Base-by-base conservation (phyloP, 1,140 invertebrate genomes). In the Capitella teleta region DNA sequence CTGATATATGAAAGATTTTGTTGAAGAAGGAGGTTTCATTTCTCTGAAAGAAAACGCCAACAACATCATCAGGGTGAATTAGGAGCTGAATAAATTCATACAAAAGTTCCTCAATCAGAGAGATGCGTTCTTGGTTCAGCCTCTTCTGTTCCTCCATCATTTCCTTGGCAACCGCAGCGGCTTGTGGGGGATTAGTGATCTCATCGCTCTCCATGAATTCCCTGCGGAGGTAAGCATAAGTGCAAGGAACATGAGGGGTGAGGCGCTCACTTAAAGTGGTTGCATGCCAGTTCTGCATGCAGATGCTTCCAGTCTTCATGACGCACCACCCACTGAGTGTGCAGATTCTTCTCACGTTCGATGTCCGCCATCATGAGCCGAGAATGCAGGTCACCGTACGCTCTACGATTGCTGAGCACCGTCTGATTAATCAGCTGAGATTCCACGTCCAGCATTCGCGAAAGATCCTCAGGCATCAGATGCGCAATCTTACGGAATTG, bases 401-500 rank as follows among this genome's bases (percentile, higher is more conserved):
- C 61, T 47, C 63, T 38, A 42, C 58, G 10, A 54, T 73, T 67
- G 54, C 62, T 66, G 38, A 70, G 46, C 40, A 69, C 57, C 18
- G 65, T 63, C 53, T 70, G 67, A 49, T 73, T 68, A 23, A 73
- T 63, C 46, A 67, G 64, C 61, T 69, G 68, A 32, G 66, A 62
- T 41, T 69, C 66, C 40, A 53, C 61, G 45, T 72, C 69, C 48
- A 70, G 37, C 23, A 65, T 59, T 37, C 63, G 54, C 23, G 66
- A 59, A 5, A 72, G 56, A 54, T 70, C 63, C 14, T 66, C 62
- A 10, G 34, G 52, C 53, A 65, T 52, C 10, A 68, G 53, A 54
- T 67, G 59, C 8, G 66, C 55, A 19, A 69, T 68, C 32, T 63
- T 67, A 26, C 62, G 56, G n/a, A 72, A 37, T 3, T 49, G 59